Evolutionary conservation across 64 coral and sea anemone species (phyloP).

Genomic region (Pocillopora verrucosa): DNA sequence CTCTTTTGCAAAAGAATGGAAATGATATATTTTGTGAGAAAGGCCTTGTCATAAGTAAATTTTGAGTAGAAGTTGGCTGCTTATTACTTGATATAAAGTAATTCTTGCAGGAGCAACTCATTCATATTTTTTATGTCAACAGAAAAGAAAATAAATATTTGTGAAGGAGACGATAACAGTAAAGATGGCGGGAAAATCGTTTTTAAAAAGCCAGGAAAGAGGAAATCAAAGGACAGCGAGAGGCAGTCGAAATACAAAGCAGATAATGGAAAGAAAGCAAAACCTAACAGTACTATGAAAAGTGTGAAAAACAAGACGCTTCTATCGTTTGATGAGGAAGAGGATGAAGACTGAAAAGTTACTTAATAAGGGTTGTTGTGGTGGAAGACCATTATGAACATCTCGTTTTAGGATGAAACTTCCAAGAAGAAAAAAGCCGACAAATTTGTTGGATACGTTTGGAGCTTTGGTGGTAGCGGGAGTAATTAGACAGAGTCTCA

Average conservation of each 20-base stretch:
- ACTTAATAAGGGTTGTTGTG: background rate
- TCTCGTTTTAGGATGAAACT: no score
- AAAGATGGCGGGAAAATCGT: constrained; percentile 49
- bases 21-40: no score
- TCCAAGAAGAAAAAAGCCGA: no score
- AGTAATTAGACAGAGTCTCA: no score
- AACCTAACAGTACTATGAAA: constrained; percentile 24
- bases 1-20: no score
- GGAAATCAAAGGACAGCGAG: constrained; percentile 44
- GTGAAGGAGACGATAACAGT: background rate
- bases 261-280: constrained; percentile 48
- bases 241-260: constrained; percentile 18
- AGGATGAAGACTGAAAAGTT: constrained; percentile 34
- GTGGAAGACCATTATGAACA: background rate
- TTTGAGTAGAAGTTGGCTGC: no score
- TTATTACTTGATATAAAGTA: background rate
- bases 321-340: constrained; percentile 62
- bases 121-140: background rate
- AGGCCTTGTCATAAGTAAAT: no score
- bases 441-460: no score
- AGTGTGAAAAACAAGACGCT: constrained; percentile 55
- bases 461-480: no score
- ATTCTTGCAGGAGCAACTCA: background rate
- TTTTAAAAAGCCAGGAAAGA: constrained; percentile 61
- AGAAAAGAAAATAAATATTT: constrained; percentile 2